Evolutionary conservation across 2,113 vertebrate species (phyloP).

Genomic region (Nycticryphes semicollaris): DNA sequence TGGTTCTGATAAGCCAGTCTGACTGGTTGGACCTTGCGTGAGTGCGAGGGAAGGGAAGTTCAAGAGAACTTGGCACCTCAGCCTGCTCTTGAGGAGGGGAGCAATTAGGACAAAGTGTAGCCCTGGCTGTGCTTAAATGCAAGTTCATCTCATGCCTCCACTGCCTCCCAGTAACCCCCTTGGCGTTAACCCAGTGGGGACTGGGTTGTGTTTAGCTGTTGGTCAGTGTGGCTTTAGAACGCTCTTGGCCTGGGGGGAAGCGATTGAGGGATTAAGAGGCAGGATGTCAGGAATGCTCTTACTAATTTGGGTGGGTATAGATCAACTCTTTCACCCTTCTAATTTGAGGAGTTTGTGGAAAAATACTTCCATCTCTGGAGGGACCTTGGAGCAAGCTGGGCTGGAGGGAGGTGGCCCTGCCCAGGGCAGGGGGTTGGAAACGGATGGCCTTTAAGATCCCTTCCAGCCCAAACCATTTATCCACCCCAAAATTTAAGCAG

Average conservation of each 20-base stretch:
- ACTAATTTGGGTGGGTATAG: fast-evolving
- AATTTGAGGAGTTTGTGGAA: too few species aligned
- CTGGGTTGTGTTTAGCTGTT: not conserved
- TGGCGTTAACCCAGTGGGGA: not conserved
- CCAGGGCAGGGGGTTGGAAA: too few species aligned
- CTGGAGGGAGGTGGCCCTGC: too few species aligned
- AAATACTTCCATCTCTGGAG: too few species aligned
- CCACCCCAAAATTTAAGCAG: not conserved
- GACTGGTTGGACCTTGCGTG: slow-evolving; percentile 79
- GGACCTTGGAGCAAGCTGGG: too few species aligned
- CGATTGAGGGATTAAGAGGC: not conserved
- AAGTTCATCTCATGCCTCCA: not conserved
- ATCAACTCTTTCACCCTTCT: too few species aligned
- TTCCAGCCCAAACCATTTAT: too few species aligned
- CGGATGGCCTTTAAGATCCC: too few species aligned
- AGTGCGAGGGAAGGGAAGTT: slow-evolving; percentile 55
- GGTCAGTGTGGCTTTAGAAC: fast-evolving
- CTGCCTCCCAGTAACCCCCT: not conserved
- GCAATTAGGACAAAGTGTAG: slow-evolving; percentile 49
- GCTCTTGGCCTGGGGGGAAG: not conserved
- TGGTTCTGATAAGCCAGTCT: slow-evolving; percentile 75
- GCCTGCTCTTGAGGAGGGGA: slow-evolving; percentile 33
- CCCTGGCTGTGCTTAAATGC: not conserved
- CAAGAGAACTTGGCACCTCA: not conserved
- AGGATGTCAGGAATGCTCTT: fast-evolving